Evolutionary conservation across 1,140 invertebrate species (phyloP).

Genomic region (Oncopeltus fasciatus): DNA sequence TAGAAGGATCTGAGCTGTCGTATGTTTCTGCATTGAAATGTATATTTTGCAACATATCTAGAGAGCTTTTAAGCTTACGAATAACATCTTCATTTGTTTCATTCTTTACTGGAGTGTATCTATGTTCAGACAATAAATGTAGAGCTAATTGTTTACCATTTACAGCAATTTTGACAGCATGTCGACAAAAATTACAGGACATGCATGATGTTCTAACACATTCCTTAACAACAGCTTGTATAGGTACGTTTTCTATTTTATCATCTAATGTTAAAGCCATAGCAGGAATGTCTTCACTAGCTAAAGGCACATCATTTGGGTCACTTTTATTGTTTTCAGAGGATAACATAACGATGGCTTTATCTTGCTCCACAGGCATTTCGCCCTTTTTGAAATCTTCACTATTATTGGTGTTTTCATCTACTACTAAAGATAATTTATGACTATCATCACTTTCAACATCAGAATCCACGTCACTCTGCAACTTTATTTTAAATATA

Average conservation of each 20-base stretch:
- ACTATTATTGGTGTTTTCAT: conserved; percentile 17
- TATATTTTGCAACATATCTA: conserved; percentile 41
- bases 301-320: conserved; percentile 33
- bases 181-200: conserved; percentile 66
- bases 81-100: conserved; percentile 54
- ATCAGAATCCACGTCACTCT: conserved; percentile 34
- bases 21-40: conserved; percentile 58
- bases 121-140: conserved; percentile 60
- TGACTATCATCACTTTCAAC: conserved; percentile 42
- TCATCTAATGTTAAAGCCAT: conserved; percentile 58
- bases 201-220: conserved; percentile 50
- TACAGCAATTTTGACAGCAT: conserved; percentile 63
- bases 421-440: conserved; percentile 35
- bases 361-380: conserved; percentile 22
- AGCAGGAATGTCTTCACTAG: conserved; percentile 43
- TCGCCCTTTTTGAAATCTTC: conserved; percentile 3
- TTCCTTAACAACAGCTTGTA: conserved; percentile 51
- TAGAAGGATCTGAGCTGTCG: conserved; percentile 40
- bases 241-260: conserved; percentile 52
- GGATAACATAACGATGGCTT: conserved; percentile 10
- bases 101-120: conserved; percentile 53
- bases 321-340: not conserved
- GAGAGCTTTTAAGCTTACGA: conserved; percentile 43
- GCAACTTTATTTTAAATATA: conserved; percentile 35
- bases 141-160: conserved; percentile 62